Evolutionary conservation across 2,888 invertebrate species (phyloP), one percentile per base, ranked within the genome.

Genomic region (Euclidia mi): DNA sequence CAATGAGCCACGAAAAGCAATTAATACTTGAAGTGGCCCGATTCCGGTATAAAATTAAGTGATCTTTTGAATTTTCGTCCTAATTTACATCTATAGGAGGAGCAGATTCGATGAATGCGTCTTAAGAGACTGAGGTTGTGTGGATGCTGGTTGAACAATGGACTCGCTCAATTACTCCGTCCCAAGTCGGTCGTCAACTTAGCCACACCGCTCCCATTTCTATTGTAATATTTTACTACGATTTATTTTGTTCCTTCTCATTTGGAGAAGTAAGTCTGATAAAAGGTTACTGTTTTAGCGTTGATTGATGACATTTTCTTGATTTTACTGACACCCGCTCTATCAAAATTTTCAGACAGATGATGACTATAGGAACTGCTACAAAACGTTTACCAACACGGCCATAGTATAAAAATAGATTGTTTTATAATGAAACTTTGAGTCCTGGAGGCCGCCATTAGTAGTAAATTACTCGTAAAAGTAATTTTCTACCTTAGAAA

Each of bases 1-100:
- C 91, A 93, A 93, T 93, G 90, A 90, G 90, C 88, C 87, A 88
- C 87, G 87, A 89, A 93, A 92, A 92, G 92, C 93, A 93, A 93
- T 93, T 93, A 93, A 92, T 93, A 92, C 92, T 92, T 90, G 82
- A 91, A 92, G 91, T 90, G 88, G 84, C 85, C 84, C 84, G 87
- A 90, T 91, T 90, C 88, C 88, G 88, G 89, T 88, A 90, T 89
- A 82, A 90, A 91, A 91, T 88, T 90, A 90, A 90, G 89, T 90
- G 91, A 90, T 92, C 91, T 89, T 92, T 90, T 88, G 88, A 90
- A 90, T 89, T 91, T 89, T 90, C 88, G 84, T 87, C 84, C 85
- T 86, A 85, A 85, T 87, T 88, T 84, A 83, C 87, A 87, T 88
- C 79, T 79, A 78, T 81, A 74, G 79, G 73, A 78, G 71, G 72